phyloP scores from a whole-genome alignment of 2,888 invertebrate species.

The Lasioglossum oenotherae region DNA sequence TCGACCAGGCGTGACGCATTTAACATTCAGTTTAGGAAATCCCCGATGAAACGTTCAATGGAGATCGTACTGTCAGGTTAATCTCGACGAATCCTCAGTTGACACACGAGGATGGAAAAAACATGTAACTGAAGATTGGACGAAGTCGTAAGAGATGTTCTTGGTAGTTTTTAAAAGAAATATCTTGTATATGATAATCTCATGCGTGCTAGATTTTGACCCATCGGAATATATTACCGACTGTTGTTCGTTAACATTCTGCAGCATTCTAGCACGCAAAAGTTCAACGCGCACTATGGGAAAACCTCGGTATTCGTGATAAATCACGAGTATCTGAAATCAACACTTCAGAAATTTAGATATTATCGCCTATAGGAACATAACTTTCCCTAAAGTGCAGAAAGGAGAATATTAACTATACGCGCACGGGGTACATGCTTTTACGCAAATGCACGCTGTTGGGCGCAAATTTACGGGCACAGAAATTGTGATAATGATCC shows the following conservation, averaged over 20 bases:
- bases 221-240: neutral
- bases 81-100: neutral
- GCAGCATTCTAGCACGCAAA: neutral
- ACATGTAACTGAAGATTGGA: neutral
- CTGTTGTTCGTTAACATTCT: constrained; percentile 1
- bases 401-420: neutral
- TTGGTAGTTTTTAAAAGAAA: neutral
- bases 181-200: neutral
- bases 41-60: neutral
- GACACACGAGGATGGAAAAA: neutral
- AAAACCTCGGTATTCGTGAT: constrained; percentile 3
- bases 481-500: neutral
- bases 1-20: neutral
- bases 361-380: neutral
- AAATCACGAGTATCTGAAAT: neutral
- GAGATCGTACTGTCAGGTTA: neutral
- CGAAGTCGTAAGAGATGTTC: neutral
- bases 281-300: neutral
- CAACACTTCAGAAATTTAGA: neutral
- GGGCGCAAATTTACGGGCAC: neutral
- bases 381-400: neutral
- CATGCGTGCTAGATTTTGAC: neutral
- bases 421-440: neutral
- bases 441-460: neutral
- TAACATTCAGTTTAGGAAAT: neutral